These are phyloP conservation scores for Poecilobothrus nobilitatus DNA, from an alignment of 2,888 invertebrate species.

Conservation along the genomic window DNA sequence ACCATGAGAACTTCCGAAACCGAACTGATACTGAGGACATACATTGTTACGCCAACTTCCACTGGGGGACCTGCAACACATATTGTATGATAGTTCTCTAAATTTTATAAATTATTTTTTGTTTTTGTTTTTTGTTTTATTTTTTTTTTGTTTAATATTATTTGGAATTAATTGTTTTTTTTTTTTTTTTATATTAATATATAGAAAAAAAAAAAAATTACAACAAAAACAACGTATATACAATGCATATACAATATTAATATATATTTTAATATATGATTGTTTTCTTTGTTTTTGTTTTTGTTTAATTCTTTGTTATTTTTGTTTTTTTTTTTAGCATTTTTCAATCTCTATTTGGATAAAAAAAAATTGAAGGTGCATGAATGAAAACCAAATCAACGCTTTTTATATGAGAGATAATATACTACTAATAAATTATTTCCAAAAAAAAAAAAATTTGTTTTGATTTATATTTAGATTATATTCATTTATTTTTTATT, in stretches of 20 bases:
- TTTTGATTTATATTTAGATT: no score
- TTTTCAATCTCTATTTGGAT: not conserved
- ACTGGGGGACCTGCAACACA: slow-evolving; percentile 89
- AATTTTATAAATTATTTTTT: slow-evolving; percentile 7
- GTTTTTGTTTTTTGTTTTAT: not conserved
- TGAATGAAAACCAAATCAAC: slow-evolving; percentile 47
- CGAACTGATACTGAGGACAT: slow-evolving; percentile 96
- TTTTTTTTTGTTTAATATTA: slow-evolving; percentile 1
- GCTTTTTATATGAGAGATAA: slow-evolving; percentile 14
- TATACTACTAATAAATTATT: no score
- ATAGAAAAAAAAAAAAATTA: not conserved
- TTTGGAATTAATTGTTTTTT: not conserved
- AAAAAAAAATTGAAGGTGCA: slow-evolving; percentile 23
- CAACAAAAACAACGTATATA: not conserved
- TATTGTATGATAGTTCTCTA: slow-evolving; percentile 27
- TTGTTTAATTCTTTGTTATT: not conserved
- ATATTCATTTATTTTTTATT: no score
- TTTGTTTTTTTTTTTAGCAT: no score
- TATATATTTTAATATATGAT: not conserved
- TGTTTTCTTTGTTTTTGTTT: not conserved
- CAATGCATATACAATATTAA: not conserved
- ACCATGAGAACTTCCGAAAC: slow-evolving; percentile 98
- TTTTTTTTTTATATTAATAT: not conserved
- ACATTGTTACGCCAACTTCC: slow-evolving; percentile 96
- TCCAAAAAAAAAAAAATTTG: no score